These are phyloP conservation scores for Pelecanoides urinatrix DNA, from an alignment of 2,113 vertebrate genomes.

Conservation along the genomic window DNA sequence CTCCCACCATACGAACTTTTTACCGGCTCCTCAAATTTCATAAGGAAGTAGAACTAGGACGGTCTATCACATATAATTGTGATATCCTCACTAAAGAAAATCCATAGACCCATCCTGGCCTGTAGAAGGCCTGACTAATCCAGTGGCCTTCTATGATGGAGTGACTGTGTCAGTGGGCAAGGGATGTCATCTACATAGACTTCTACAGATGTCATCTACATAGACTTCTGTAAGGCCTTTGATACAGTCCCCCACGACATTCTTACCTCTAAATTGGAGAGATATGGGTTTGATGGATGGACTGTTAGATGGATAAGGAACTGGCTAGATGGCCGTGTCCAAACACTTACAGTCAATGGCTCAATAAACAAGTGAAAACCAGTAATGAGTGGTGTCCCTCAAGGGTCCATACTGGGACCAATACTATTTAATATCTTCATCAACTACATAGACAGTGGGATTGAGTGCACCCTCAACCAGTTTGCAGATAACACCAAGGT, in stretches of 20 bases:
- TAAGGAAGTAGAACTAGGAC: neutral
- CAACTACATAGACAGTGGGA: neutral
- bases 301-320: neutral
- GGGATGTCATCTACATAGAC: neutral
- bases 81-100: neutral
- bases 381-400: neutral
- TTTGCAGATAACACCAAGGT: neutral
- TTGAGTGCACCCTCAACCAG: neutral
- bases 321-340: neutral
- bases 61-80: neutral
- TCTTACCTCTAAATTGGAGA: neutral
- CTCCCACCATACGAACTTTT: neutral
- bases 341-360: neutral
- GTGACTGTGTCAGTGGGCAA: neutral
- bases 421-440: neutral
- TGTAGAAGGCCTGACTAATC: neutral
- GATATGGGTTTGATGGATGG: neutral
- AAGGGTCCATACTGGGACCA: neutral
- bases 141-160: neutral
- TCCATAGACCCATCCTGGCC: neutral
- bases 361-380: neutral
- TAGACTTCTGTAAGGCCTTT: neutral
- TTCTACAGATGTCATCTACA: neutral
- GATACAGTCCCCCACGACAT: neutral
- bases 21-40: neutral